Evolutionary conservation across 2,113 vertebrate genomes (phyloP), one percentile per base, ranked within the genome.

Genomic region (Petromus typicus): DNA sequence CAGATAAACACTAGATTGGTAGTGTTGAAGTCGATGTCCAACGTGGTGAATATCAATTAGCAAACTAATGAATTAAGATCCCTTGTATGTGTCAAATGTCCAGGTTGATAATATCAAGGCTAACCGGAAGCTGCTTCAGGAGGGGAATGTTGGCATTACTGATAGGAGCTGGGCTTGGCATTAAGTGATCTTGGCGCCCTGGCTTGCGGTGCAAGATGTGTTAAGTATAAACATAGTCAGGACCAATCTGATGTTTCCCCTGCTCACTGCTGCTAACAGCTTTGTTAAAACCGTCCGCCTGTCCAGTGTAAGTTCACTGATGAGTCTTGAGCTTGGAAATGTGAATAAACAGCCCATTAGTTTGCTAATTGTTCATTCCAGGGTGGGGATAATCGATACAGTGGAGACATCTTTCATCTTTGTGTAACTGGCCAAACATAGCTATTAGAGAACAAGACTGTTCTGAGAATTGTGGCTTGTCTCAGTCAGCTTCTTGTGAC

Each of bases 61-160:
- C 63, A 86, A 89, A 86, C 66, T 71, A 89, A 94, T 73, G 69
- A 94, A 63, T 91, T 80, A 89, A 76, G 80, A 69, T 93, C 69
- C 23, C 64, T 64, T 94, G 59, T 84, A 23, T 34, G 30, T 96
- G 71, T 95, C 76, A 57, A 0, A 75, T 95, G 92, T 87, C 90
- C 69, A 45, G 67, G 80, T 75, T 95, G 73, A 93, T 93, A 86
- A 59, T 89, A 48, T 92, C 82, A 69, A 40, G 63, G n/a, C 81
- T 87, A 51, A 48, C 40, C 61, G 37, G 57, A 48, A n/a, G 73
- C 92, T 64, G 18, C 45, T 43, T 76, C 57, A 17, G 61, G 89
- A 89, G 71, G 69, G 69, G 79, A 89, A 40, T 37, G 59, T 91
- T 43, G 69, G 37, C 40, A 78, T 91, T 84, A 34, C 5, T 7